Conservation (phyloP, 1,140 invertebrate species). For the Gryllus bimaculatus region DNA sequence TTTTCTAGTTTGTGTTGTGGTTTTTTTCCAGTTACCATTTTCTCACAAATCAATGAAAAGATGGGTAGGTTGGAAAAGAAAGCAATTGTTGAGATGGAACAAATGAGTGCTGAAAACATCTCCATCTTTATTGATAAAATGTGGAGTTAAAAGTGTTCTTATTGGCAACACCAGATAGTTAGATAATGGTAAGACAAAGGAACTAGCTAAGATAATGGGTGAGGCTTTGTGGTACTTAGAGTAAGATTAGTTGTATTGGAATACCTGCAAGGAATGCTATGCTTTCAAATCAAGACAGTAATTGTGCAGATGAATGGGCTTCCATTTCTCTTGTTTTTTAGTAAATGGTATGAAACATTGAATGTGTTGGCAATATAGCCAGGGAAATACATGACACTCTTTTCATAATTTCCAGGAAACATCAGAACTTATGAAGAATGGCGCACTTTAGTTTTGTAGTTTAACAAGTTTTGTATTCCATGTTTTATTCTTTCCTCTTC, state of each 20-base stretch:
- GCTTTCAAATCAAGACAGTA: background rate
- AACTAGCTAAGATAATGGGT: background rate
- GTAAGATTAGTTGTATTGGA: background rate
- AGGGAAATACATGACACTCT: background rate
- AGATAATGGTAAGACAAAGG: too few relatives aligned
- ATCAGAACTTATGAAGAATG: background rate
- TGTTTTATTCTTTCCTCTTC: too few relatives aligned
- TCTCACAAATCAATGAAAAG: background rate
- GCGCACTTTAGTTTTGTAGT: too few relatives aligned
- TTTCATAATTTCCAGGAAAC: background rate
- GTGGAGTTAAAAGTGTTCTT: too few relatives aligned
- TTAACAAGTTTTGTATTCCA: too few relatives aligned
- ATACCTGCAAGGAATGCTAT: background rate
- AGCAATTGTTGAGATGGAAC: background rate
- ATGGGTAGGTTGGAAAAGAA: background rate
- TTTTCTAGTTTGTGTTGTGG: background rate
- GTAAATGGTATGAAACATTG: background rate
- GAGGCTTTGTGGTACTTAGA: background rate
- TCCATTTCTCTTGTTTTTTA: background rate
- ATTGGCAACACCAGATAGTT: too few relatives aligned
- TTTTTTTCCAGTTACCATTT: slow-evolving; percentile 2
- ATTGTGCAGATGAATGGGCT: background rate
- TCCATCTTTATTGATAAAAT: too few relatives aligned
- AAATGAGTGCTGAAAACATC: background rate
- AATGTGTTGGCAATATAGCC: too few relatives aligned